Conservation (phyloP, 2,888 invertebrate genomes). For the Hypsopygia costalis region DNA sequence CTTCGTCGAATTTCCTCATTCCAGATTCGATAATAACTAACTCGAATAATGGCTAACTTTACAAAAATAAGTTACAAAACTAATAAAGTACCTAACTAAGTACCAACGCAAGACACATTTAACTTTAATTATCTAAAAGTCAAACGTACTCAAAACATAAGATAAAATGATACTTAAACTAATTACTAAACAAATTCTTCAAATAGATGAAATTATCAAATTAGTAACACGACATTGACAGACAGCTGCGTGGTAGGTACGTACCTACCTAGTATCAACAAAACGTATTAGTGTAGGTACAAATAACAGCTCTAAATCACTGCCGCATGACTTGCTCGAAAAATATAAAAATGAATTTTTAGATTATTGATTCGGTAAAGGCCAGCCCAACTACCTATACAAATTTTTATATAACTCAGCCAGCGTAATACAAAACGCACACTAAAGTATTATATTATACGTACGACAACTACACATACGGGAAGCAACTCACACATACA, state of each 20-base stretch:
- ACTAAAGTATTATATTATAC: constrained; percentile 36
- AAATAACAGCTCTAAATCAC: too few relatives aligned
- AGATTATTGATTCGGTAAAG: constrained; percentile 66
- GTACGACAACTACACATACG: constrained; percentile 67
- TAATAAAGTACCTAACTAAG: too few relatives aligned
- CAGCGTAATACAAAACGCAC: constrained; percentile 54
- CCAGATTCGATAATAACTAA: too few relatives aligned
- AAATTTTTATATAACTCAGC: constrained; percentile 55
- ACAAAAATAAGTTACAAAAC: too few relatives aligned
- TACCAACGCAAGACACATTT: too few relatives aligned
- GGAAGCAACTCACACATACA: constrained; percentile 60
- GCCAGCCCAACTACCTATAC: constrained; percentile 48
- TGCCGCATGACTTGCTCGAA: constrained; percentile 38
- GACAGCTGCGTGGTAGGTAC: too few relatives aligned
- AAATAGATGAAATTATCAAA: background rate
- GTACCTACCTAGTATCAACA: too few relatives aligned
- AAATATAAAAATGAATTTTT: constrained; percentile 66
- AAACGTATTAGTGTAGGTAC: too few relatives aligned
- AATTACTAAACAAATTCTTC: background rate
- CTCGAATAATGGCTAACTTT: too few relatives aligned
- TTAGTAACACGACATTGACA: too few relatives aligned
- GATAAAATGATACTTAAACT: background rate
- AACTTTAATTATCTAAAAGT: too few relatives aligned
- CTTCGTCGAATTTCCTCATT: too few relatives aligned
- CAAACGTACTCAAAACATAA: background rate